phyloP scores from a whole-genome alignment of 2,797 vertebrate genomes.

The Eleutherodactylus coqui region DNA sequence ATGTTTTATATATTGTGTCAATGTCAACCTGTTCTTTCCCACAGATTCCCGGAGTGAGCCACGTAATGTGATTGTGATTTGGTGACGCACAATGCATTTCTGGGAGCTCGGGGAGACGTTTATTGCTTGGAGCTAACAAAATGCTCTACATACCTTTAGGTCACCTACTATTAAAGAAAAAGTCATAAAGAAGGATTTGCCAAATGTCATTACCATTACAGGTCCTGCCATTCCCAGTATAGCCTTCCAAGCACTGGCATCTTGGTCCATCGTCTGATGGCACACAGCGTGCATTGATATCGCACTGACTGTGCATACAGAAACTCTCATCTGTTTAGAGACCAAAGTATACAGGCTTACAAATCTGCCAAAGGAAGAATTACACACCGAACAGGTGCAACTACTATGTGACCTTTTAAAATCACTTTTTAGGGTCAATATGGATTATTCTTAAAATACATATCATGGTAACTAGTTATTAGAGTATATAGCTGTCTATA shows the following conservation, averaged over 20 bases:
- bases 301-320: slow-evolving; percentile 79
- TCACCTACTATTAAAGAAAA: not conserved
- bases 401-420: slow-evolving; percentile 24
- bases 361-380: slow-evolving; percentile 53
- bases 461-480: slow-evolving; percentile 26
- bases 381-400: slow-evolving; percentile 24
- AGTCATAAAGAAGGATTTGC: slow-evolving; percentile 16
- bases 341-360: not conserved
- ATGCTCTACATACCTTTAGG: slow-evolving; percentile 8
- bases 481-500: slow-evolving; percentile 20
- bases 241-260: slow-evolving; percentile 85
- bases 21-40: not conserved
- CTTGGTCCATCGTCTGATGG: slow-evolving; percentile 71
- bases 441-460: slow-evolving; percentile 53
- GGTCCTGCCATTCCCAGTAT: slow-evolving; percentile 78
- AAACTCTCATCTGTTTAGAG: slow-evolving; percentile 80
- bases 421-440: slow-evolving; percentile 39
- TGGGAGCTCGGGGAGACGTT: not conserved
- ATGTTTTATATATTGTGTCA: not conserved
- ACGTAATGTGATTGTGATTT: not conserved
- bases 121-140: not conserved
- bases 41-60: not conserved
- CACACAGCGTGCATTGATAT: slow-evolving; percentile 78
- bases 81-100: not conserved
- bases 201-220: slow-evolving; percentile 81